These are phyloP conservation scores for Planococcus citri DNA, from an alignment of 1,140 invertebrate genomes.

Conservation along the genomic window DNA sequence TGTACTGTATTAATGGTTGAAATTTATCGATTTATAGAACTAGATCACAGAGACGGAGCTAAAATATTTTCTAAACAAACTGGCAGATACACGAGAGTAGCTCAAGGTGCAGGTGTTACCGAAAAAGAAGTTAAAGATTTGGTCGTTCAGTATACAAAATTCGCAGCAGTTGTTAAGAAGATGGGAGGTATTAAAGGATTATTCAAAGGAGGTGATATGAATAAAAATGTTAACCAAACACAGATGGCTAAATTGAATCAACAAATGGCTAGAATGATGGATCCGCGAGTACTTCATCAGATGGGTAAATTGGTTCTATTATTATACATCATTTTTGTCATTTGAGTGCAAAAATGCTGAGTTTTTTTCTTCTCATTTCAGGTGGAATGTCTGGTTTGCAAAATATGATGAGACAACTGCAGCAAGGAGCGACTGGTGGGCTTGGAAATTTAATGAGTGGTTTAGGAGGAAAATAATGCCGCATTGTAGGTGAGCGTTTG, in stretches of 20 bases:
- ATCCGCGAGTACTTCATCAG: slow-evolving; percentile 90
- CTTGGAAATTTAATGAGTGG: slow-evolving; percentile 66
- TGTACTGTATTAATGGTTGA: background rate
- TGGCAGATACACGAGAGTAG: slow-evolving; percentile 72
- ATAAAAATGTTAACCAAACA: slow-evolving; percentile 94
- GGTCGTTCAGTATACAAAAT: slow-evolving; percentile 97
- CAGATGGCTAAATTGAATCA: slow-evolving; percentile 99
- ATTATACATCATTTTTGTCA: background rate
- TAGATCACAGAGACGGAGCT: slow-evolving; percentile 92
- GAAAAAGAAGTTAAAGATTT: slow-evolving; percentile 95
- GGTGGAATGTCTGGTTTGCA: slow-evolving; percentile 93
- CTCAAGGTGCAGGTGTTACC: slow-evolving; percentile 88
- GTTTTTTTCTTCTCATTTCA: slow-evolving; percentile 25
- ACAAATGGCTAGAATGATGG: slow-evolving; percentile 99
- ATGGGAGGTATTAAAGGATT: slow-evolving; percentile 99
- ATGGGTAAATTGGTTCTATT: slow-evolving; percentile 47
- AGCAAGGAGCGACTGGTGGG: slow-evolving; percentile 69
- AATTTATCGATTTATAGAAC: slow-evolving; percentile 42
- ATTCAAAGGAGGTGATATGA: slow-evolving; percentile 96
- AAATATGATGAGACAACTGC: slow-evolving; percentile 96
- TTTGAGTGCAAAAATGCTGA: no score
- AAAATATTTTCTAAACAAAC: slow-evolving; percentile 93
- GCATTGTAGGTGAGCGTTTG: no score
- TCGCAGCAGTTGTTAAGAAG: slow-evolving; percentile 98
- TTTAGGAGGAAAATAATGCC: slow-evolving; percentile 35